Base-by-base conservation (phyloP, 2,888 invertebrate genomes). In the Chorisops tibialis region DNA sequence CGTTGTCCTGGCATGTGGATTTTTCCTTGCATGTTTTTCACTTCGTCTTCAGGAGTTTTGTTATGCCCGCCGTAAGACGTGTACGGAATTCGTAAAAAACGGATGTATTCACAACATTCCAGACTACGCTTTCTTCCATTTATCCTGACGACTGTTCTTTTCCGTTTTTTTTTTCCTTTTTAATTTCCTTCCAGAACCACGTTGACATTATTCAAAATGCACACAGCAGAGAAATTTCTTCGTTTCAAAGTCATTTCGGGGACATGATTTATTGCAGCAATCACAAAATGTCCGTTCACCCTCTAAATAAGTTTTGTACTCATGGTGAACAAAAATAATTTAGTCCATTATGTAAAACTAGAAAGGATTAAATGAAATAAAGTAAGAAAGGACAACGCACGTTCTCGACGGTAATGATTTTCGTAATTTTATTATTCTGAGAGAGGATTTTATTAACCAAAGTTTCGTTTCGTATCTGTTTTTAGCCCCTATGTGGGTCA, bases 41-140 rank as follows among this genome's bases (percentile, higher is more conserved):
- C 12, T 14, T 7, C 9, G 1, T 16, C 18, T n/a, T n/a, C n/a
- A n/a, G 35, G 45, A 18, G 35, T 12, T 11, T 16, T n/a, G 18
- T 50, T 59, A 14, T 54, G 39, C 45, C 49, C 59, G 49, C 59
- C 52, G 52, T 48, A 37, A 61, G 38, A 64, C 64, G 64, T 64
- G 64, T 62, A 60, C 12, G 43, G 64, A 64, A 64, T 64, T 62
- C 43, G 38, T 59, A 50, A 16, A 22, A 38, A 14, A 59, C 39
- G 9, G 14, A 51, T 64, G 45, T 63, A 30, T 61, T 45, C 43
- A 61, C 35, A 56, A 61, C 61, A 52, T 49, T 38, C 61, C 37
- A 48, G n/a, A 16, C n/a, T 16, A 22, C 18, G 30, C 38, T 59
- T 18, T 35, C 14, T 39, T 48, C 59, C 35, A 49, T 59, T 59